These are phyloP conservation scores for Xylota sylvarum DNA, from an alignment of 2,888 invertebrate species.

Conservation along the genomic window DNA sequence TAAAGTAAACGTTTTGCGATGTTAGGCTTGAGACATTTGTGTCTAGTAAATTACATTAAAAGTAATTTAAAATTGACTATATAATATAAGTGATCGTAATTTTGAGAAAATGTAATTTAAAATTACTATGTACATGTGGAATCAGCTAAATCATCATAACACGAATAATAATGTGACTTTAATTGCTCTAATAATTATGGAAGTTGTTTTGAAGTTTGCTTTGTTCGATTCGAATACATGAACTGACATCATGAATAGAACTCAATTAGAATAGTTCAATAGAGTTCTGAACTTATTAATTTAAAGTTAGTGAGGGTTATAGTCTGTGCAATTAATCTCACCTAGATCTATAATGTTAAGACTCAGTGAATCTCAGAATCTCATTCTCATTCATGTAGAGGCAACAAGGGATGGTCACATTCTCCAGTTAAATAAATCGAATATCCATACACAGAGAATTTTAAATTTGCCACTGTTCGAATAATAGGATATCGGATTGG, in stretches of 20 bases:
- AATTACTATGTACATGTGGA: neutral
- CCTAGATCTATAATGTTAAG: too few species aligned
- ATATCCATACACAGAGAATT: too few species aligned
- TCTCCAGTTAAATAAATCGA: too few species aligned
- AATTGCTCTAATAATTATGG: neutral
- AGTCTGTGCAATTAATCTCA: too few species aligned
- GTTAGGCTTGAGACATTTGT: conserved; percentile 5
- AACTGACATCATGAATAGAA: neutral
- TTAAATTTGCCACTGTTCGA: too few species aligned
- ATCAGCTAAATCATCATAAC: conserved; percentile 6
- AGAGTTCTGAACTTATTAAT: too few species aligned
- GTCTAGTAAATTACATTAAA: conserved; percentile 11
- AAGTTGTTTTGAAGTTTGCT: neutral
- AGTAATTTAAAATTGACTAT: conserved; percentile 6
- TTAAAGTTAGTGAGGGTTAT: too few species aligned
- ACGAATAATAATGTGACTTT: conserved; percentile 19
- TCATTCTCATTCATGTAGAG: too few species aligned
- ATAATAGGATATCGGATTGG: too few species aligned
- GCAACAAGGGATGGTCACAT: too few species aligned
- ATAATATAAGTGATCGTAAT: conserved; percentile 5
- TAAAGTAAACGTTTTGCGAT: conserved; percentile 8
- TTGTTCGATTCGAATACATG: neutral
- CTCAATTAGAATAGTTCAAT: neutral
- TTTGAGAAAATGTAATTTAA: neutral
- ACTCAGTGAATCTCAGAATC: too few species aligned